Percentiles rank a stretch among this genome's conserved stretches.
phyloP scores from a whole-genome alignment of 2,113 vertebrate genomes.

The Hippocampus zosterae region DNA sequence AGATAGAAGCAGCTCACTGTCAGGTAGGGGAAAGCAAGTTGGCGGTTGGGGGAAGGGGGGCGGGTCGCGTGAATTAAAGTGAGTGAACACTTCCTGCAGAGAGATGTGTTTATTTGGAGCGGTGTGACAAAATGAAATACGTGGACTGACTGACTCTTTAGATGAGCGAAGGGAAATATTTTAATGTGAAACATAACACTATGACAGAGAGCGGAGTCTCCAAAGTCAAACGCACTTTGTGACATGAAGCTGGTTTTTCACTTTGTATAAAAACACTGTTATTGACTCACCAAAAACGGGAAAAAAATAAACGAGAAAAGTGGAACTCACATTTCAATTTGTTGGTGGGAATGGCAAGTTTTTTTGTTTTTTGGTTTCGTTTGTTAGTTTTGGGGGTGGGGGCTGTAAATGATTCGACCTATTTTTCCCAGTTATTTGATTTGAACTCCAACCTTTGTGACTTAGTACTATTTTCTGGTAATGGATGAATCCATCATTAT shows the following conservation, averaged over 20 bases:
- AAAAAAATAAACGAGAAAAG: neutral
- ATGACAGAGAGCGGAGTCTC: neutral
- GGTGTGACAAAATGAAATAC: slow-evolving; percentile 18
- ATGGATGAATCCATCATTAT: neutral
- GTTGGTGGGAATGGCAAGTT: neutral
- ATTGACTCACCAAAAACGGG: neutral
- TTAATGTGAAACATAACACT: slow-evolving; percentile 5
- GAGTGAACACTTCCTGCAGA: slow-evolving; percentile 32
- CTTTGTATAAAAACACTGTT: neutral
- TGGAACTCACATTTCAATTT: neutral
- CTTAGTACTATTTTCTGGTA: slow-evolving; percentile 10
- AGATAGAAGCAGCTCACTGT: slow-evolving; percentile 59
- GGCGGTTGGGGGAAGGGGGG: neutral
- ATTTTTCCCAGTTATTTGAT: neutral
- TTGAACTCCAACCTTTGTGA: neutral
- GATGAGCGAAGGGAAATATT: slow-evolving; percentile 9
- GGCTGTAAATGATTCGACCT: neutral
- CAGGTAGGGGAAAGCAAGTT: slow-evolving; percentile 43
- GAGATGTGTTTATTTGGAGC: slow-evolving; percentile 25
- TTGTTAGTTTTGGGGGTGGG: too few relatives aligned
- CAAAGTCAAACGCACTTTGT: neutral
- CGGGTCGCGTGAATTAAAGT: slow-evolving; percentile 23
- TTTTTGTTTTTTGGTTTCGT: too few relatives aligned
- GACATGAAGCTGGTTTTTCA: neutral
- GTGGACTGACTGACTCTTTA: slow-evolving; percentile 5